phyloP scores from a whole-genome alignment of 1,140 invertebrate genomes.

The Sycophaga agraensis region DNA sequence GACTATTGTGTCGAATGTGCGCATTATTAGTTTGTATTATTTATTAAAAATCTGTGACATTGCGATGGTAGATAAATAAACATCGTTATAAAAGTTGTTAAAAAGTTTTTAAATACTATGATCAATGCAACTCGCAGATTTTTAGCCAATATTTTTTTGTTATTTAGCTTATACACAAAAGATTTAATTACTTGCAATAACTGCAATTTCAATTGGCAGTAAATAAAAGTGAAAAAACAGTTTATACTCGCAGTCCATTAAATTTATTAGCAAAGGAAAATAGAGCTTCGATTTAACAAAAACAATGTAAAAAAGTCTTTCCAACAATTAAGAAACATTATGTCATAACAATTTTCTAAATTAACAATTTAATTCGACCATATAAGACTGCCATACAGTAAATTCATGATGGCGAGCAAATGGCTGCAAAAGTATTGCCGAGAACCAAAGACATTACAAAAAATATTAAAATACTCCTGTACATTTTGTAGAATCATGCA shows the following conservation, averaged over 20 bases:
- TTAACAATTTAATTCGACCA: not conserved
- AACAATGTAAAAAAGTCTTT: not conserved
- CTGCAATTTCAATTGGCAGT: no score
- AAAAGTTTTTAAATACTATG: no score
- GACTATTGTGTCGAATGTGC: slow-evolving; percentile 6
- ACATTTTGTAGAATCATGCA: slow-evolving; percentile 30
- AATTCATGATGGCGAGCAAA: not conserved
- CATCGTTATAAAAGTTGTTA: no score
- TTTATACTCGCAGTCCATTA: not conserved
- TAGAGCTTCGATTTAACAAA: not conserved
- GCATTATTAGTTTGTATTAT: slow-evolving; percentile 17
- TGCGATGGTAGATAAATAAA: no score
- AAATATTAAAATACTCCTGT: slow-evolving; percentile 23
- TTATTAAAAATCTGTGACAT: slow-evolving; percentile 14
- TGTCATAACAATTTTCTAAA: not conserved
- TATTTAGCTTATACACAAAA: slow-evolving; percentile 5
- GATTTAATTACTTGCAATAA: no score
- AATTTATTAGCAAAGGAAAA: not conserved
- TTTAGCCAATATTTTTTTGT: slow-evolving; percentile 3
- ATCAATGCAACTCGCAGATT: slow-evolving; percentile 8
- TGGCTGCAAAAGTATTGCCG: slow-evolving; percentile 15
- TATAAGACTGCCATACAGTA: not conserved
- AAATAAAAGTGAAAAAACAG: no score
- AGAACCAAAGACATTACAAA: slow-evolving; percentile 26
- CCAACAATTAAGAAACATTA: no score